A percentile compares a stretch with the other conserved stretches of the same genome.
Conservation (phyloP, 2,797 vertebrate genomes). For the Gorsachius magnificus region DNA sequence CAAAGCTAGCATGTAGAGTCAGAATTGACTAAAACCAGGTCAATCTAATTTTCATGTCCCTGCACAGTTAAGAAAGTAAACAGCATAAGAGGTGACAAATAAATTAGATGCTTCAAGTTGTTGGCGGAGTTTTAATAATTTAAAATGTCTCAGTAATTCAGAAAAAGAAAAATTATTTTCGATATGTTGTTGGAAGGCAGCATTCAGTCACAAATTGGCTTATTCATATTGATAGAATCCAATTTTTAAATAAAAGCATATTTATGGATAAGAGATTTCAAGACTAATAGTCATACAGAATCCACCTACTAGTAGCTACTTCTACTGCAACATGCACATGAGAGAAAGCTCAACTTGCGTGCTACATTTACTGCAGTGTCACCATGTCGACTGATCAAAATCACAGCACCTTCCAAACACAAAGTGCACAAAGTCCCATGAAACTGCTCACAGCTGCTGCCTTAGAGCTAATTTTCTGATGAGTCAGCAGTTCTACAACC, state of each 20-base stretch:
- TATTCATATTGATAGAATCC: background rate
- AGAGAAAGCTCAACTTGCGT: background rate
- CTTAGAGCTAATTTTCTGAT: background rate
- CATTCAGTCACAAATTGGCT: background rate
- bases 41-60: background rate
- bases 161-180: conserved; percentile 2
- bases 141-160: background rate
- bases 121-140: conserved; percentile 46
- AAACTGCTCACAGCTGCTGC: background rate
- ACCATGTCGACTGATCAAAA: background rate
- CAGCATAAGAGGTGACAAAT: conserved; percentile 15
- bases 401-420: background rate
- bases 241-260: background rate
- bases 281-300: background rate
- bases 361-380: background rate
- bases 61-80: conserved; percentile 20
- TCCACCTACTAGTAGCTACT: background rate
- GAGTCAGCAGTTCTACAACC: background rate
- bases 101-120: conserved; percentile 27
- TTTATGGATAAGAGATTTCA: background rate
- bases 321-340: background rate
- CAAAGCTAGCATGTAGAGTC: background rate
- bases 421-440: background rate
- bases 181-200: background rate
- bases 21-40: background rate